Base-by-base conservation (phyloP, 2,113 vertebrate species). In the Mellivora capensis region DNA sequence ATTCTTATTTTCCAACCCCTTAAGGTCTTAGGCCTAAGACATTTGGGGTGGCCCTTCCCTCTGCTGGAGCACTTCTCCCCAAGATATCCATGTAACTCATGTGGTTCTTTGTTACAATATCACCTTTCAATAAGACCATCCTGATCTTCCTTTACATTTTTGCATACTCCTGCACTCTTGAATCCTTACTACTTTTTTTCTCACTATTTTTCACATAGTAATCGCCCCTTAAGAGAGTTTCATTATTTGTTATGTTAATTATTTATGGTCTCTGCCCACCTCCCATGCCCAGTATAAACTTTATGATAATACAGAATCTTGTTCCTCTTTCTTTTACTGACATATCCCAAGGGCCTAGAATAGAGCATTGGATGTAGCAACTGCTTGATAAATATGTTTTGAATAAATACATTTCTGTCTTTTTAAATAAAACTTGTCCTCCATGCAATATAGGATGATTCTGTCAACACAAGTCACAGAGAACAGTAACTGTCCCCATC, bases 401-500 rank as follows among this genome's bases (percentile, higher is more conserved):
- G 4, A 71, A 67, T n/a, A 67, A 52, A 54, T 39, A 42, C 14
- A 54, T 42, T 13, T 47, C 71, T 80, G 23, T 3, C 14, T 10
- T 91, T 93, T 91, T 69, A 85, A 88, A 62, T 69, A 69, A 81
- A 81, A 89, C 31, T 42, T 31, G 25, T 27, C 34, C 79, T 62
- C 72, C 52, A 61, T 83, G 52, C 9, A 85, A 34, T 37, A 34
- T 2, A 74, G 76, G 87, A 85, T 12, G 79, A 39, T 3, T 34
- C n/a, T 74, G 10, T n/a, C 18, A 69, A 47, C 1, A 52, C 0
- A 6, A 89, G n/a, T 39, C 47, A 0, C 1, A 13, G 18, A 11
- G 2, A 61, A 25, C 0, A 31, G 54, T 72, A n/a, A 25, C 39
- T 67, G 0, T 27, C 9, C 4, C 29, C n/a, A 44, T n/a, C 72